Base-by-base conservation (phyloP, 2,797 vertebrate species). In the Anguilla obscura region DNA sequence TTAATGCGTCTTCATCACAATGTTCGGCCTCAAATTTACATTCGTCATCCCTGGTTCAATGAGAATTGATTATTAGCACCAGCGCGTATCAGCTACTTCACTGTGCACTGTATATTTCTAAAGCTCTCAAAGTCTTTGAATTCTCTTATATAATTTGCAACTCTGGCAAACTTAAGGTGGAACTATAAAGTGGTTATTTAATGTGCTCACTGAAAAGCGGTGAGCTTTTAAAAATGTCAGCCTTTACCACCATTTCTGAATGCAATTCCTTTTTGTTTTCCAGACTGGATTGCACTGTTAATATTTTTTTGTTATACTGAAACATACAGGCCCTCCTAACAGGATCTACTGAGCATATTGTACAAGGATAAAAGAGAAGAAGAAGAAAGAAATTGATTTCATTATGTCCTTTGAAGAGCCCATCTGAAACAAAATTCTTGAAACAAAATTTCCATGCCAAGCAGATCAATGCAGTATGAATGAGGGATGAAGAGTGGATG, bases 1-100 rank as follows among this genome's bases (percentile, higher is more conserved):
- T 87, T 58, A 85, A 95, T 93, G 93, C 92, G 92, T 92, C 92
- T 94, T 94, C 91, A 93, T 94, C 91, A 94, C 93, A 89, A 88
- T 69, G 86, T 79, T 36, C 40, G 58, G 52, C 36, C 87, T 91
- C 85, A 88, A 89, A 90, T 92, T 91, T 90, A 91, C 91, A 90
- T 90, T 89, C 88, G 88, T 89, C 89, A 87, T 89, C 82, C 82
- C 14, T 58, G 84, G 63, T 87, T 54, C 82, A 88, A 87, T 90
- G 60, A 86, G 89, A 86, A 92, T 90, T 89, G 89, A 89, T 89
- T 87, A 87, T 86, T 86, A 27, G 54, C 40, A 87, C 36, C 36
- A 58, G 87, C 40, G 76, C 87, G 66, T 66, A 69, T 71, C 50
- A 76, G 85, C 80, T 52, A 16, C 54, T 50, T 63, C 82, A 80